Evolutionary conservation across 2,797 vertebrate genomes (phyloP).

Genomic region (Pelobates cultripes): DNA sequence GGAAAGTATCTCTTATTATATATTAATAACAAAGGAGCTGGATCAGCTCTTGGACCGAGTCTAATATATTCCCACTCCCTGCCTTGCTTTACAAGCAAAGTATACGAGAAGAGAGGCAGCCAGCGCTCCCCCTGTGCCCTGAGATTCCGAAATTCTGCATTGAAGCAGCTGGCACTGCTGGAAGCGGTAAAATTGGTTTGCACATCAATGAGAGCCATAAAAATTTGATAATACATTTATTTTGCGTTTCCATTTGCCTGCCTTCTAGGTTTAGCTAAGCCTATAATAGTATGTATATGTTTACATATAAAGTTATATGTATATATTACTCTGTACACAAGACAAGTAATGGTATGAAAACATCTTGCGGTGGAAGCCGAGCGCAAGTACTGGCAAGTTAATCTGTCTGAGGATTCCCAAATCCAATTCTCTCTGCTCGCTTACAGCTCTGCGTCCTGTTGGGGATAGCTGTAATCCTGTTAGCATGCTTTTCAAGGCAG

Average conservation of each 20-base stretch:
- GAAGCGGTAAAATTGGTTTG: neutral
- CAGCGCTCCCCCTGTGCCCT: too few species aligned
- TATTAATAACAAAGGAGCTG: too few species aligned
- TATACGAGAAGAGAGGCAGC: too few species aligned
- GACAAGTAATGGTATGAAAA: slow-evolving; percentile 16
- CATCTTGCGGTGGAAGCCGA: slow-evolving; percentile 29
- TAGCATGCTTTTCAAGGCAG: slow-evolving; percentile 24
- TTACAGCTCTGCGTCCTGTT: slow-evolving; percentile 45
- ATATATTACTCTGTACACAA: slow-evolving; percentile 20
- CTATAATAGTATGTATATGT: neutral
- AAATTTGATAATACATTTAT: neutral
- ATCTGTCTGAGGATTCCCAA: slow-evolving; percentile 42
- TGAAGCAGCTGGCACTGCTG: neutral
- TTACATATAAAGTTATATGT: slow-evolving; percentile 24
- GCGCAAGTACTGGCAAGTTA: slow-evolving; percentile 37
- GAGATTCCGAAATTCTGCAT: neutral
- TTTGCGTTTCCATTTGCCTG: neutral
- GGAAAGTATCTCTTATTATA: too few species aligned
- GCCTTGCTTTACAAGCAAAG: too few species aligned
- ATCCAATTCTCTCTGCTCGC: slow-evolving; percentile 52
- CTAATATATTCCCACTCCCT: too few species aligned
- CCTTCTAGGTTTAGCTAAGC: slow-evolving; percentile 30
- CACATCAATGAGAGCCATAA: neutral
- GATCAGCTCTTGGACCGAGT: too few species aligned
- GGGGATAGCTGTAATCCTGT: slow-evolving; percentile 54